Percentiles rank a stretch among this genome's conserved stretches.
Conservation (phyloP, 2,888 invertebrate genomes). For the Germaria angustata region DNA sequence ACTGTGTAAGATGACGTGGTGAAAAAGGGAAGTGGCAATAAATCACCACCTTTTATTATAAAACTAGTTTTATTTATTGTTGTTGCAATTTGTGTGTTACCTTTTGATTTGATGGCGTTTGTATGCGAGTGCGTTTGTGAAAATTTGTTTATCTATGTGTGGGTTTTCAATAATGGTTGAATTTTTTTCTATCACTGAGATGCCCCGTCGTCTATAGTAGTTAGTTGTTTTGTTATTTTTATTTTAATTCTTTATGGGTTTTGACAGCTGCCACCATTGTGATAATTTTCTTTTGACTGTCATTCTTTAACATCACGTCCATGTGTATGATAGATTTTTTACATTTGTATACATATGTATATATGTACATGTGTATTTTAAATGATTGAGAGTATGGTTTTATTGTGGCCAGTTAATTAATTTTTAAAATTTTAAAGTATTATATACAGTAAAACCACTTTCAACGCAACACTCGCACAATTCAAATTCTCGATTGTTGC, state of each 20-base stretch:
- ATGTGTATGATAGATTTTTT: neutral
- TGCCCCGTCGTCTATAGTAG: slow-evolving; percentile 21
- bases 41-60: slow-evolving; percentile 62
- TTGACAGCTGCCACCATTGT: slow-evolving; percentile 58
- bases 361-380: neutral
- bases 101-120: slow-evolving; percentile 21
- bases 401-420: slow-evolving; percentile 35
- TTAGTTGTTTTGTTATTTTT: slow-evolving; percentile 17
- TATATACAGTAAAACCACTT: neutral
- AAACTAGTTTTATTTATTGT: slow-evolving; percentile 44
- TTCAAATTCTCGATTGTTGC: too few species aligned
- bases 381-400: neutral
- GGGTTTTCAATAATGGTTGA: slow-evolving; percentile 29
- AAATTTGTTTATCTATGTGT: neutral
- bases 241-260: slow-evolving; percentile 28
- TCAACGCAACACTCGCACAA: too few species aligned
- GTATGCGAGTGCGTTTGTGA: neutral
- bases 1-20: neutral
- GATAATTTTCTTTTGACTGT: slow-evolving; percentile 32
- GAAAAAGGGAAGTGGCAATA: neutral
- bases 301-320: slow-evolving; percentile 41
- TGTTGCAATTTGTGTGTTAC: slow-evolving; percentile 23
- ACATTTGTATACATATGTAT: neutral
- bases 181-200: neutral
- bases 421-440: slow-evolving; percentile 6